Evolutionary conservation across 2,113 vertebrate genomes (phyloP), one percentile per base, ranked within the genome.

Genomic region (Brevimyrus niger): DNA sequence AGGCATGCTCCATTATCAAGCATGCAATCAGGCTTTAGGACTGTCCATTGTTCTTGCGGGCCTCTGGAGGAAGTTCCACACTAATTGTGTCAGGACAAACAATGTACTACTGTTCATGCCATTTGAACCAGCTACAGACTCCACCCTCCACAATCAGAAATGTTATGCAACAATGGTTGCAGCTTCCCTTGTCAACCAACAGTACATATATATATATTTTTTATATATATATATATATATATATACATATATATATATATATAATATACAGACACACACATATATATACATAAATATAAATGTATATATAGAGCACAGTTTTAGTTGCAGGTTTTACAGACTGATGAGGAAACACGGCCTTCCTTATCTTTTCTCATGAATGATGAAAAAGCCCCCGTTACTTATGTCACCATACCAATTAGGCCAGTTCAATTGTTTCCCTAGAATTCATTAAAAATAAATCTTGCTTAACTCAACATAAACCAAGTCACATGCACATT

Each of bases 51-150:
- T 90, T 90, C 89, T 82, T 10, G 48, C 47, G 48, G 17, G 31
- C 46, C 89, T 27, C 1, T 15, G 53, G 48, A 90, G 89, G 89
- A 90, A 90, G 89, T 88, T 61, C 46, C n/a, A 27, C 51, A 82
- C 61, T 88, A 73, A 90, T 31, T 90, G 85, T 82, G 27, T 50
- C 80, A 86, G 13, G 61, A 55, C 35, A 53, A 87, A 90, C 65
- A 87, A 87, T 87, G 69, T 4, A n/a, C 50, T 50, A 61, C n/a
- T 90, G 69, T 90, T 90, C 61, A 84, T 46, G 85, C 48, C 58
- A 38, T 55, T 17, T 27, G 35, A 42, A 69, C 47, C 35, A 80
- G 35, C 46, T 23, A 44, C 19, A 85, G 38, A 21, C 87, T 61
- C 55, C 87, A 58, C 53, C 87, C 87, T 65, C 21, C 38, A 11